These are phyloP conservation scores for Neopipo cinnamomea DNA, from an alignment of 2,113 vertebrate genomes.

Conservation along the genomic window DNA sequence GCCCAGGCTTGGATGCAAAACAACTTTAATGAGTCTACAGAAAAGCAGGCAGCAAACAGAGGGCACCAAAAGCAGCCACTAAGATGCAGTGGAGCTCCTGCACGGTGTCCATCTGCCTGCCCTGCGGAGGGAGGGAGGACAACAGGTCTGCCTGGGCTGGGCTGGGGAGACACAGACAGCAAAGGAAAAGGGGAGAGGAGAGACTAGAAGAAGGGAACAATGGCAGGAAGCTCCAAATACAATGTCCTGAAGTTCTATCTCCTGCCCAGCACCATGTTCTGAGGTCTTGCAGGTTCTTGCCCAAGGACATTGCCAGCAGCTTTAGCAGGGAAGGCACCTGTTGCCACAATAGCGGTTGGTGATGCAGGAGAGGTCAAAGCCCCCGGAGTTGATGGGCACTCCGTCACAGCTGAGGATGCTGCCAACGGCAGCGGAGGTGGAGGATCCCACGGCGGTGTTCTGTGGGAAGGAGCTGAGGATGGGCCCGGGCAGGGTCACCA, in stretches of 20 bases:
- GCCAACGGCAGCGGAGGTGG: too few relatives aligned
- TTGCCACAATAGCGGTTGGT: not conserved
- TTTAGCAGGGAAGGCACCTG: not conserved
- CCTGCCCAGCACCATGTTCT: fast-evolving
- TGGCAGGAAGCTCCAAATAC: fast-evolving
- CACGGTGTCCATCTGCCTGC: not conserved
- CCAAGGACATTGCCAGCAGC: fast-evolving
- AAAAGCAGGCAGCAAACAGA: too few relatives aligned
- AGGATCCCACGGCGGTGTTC: too few relatives aligned
- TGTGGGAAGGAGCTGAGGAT: too few relatives aligned
- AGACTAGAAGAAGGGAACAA: not conserved
- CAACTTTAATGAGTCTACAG: not conserved
- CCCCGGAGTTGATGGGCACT: too few relatives aligned
- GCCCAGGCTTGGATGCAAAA: not conserved
- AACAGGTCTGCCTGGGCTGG: not conserved
- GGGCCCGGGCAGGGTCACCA: too few relatives aligned
- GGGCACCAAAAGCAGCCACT: not conserved
- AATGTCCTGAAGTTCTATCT: not conserved
- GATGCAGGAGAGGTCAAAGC: too few relatives aligned
- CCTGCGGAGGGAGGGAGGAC: not conserved
- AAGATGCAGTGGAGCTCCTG: not conserved
- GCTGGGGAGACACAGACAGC: too few relatives aligned
- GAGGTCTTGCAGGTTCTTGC: not conserved
- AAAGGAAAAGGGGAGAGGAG: not conserved
- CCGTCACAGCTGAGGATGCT: too few relatives aligned